Conservation (phyloP, 2,888 invertebrate genomes). For the Disparrhopalites patrizii region DNA sequence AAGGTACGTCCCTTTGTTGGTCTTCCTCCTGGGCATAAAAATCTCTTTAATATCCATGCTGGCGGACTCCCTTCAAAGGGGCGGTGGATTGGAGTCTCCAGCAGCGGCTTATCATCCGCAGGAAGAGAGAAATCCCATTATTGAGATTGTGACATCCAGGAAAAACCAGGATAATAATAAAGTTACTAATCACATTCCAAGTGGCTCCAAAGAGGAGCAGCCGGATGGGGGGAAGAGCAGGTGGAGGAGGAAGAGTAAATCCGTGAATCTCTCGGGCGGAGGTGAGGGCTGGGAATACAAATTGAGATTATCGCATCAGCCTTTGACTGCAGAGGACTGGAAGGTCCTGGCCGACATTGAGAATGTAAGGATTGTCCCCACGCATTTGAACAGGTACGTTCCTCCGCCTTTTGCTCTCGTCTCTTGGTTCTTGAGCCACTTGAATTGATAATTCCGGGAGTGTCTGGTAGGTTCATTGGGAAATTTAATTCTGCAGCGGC, state of each 20-base stretch:
- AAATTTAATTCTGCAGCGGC: no score
- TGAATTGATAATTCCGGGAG: no score
- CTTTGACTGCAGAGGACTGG: conserved; percentile 18
- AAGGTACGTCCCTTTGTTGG: conserved; percentile 44
- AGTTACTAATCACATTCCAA: not conserved
- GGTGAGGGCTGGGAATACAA: not conserved
- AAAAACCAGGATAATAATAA: no score
- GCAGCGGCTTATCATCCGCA: no score
- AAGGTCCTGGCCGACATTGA: conserved; percentile 28
- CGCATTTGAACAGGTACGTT: conserved; percentile 27
- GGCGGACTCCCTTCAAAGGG: conserved; percentile 31
- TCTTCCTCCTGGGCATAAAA: conserved; percentile 41
- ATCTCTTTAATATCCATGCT: conserved; percentile 42
- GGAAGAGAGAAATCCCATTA: no score
- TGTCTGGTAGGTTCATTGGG: no score
- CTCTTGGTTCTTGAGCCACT: no score
- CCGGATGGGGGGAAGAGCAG: no score
- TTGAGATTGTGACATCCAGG: no score
- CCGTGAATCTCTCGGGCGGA: not conserved
- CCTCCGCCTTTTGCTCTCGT: no score
- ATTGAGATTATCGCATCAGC: conserved; percentile 1
- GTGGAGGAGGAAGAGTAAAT: conserved; percentile 2
- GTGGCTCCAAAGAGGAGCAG: not conserved
- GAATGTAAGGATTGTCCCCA: conserved; percentile 25
- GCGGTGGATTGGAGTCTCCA: no score